Evolutionary conservation across 2,888 invertebrate genomes (phyloP).

Genomic region (Bugulina stolonifera): DNA sequence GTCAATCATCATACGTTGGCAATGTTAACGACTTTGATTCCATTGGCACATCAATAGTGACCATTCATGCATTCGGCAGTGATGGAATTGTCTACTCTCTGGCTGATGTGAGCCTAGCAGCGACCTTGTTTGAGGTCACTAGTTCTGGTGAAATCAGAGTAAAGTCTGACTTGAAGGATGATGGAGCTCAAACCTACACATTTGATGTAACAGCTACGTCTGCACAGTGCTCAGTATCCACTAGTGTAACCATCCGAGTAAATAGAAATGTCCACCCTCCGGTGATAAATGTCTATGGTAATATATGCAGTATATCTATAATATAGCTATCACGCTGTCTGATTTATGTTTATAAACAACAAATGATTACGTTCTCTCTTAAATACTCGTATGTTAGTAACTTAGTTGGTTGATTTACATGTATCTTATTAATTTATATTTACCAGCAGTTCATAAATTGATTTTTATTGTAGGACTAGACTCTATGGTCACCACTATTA

Average conservation of each 20-base stretch:
- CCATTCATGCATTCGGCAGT: neutral
- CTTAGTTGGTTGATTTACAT: too few relatives aligned
- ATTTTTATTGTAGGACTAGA: neutral
- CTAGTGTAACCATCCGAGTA: neutral
- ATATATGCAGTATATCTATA: neutral
- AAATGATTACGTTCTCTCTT: too few relatives aligned
- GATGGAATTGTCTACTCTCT: neutral
- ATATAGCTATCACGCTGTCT: too few relatives aligned
- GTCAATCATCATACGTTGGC: neutral
- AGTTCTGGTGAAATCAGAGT: constrained; percentile 9
- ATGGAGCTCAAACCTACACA: neutral
- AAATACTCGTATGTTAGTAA: too few relatives aligned
- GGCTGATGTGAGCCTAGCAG: too few relatives aligned
- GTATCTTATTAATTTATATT: too few relatives aligned
- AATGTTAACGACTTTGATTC: neutral
- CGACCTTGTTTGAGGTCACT: neutral
- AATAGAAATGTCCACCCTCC: neutral
- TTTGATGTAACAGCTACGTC: neutral
- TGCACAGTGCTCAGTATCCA: neutral
- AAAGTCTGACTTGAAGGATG: neutral
- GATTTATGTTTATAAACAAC: too few relatives aligned
- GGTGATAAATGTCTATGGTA: neutral
- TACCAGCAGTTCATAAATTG: too few relatives aligned
- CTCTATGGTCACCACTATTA: constrained; percentile 15
- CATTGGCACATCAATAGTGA: neutral